Evolutionary conservation across 2,113 vertebrate species (phyloP).

Genomic region (Perca fluviatilis): DNA sequence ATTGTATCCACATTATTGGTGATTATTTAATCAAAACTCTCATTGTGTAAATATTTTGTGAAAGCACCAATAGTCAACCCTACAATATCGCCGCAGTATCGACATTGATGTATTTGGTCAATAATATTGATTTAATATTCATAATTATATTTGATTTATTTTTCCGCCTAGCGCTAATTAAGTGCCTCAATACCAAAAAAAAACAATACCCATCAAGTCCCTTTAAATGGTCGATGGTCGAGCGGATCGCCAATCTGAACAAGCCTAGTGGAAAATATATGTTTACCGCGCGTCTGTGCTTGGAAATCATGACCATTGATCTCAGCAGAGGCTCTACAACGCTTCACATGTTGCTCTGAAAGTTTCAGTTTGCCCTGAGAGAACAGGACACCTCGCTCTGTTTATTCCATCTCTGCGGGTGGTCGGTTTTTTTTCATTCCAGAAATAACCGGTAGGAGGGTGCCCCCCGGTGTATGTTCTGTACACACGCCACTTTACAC

Average conservation of each 20-base stretch:
- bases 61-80: too few relatives aligned
- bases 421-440: conserved; percentile 73
- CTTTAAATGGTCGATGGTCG: too few relatives aligned
- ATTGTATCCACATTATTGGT: too few relatives aligned
- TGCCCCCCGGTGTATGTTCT: conserved; percentile 62
- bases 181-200: background rate
- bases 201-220: too few relatives aligned
- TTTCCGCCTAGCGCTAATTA: too few relatives aligned
- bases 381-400: conserved; percentile 60
- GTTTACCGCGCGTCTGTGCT: conserved; percentile 51
- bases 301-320: conserved; percentile 58
- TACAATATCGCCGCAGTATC: too few relatives aligned
- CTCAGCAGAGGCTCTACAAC: conserved; percentile 44
- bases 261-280: conserved; percentile 22
- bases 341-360: conserved; percentile 31
- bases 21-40: too few relatives aligned
- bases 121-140: too few relatives aligned
- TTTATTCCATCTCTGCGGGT: conserved; percentile 36
- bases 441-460: conserved; percentile 69
- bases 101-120: too few relatives aligned
- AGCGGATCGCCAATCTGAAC: background rate
- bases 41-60: too few relatives aligned
- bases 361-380: conserved; percentile 72
- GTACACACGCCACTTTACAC: conserved; percentile 64
- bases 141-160: too few relatives aligned